Evolutionary conservation across 2,797 vertebrate genomes (phyloP).

Genomic region (Miichthys miiuy): DNA sequence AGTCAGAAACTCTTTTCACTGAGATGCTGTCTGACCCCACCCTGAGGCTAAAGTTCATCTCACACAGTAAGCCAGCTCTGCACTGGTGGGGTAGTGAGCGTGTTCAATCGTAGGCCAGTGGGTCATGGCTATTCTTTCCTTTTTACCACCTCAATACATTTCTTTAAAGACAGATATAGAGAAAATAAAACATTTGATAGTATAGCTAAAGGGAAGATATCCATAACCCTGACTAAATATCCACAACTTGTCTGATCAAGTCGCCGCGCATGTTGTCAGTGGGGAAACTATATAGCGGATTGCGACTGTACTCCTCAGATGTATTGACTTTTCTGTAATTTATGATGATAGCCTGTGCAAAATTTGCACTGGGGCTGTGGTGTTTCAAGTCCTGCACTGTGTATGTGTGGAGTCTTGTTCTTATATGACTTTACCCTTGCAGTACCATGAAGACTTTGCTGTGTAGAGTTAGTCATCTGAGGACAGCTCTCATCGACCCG

Average conservation of each 20-base stretch:
- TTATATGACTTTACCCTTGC: constrained; percentile 22
- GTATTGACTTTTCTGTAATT: constrained; percentile 45
- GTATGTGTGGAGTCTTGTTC: constrained; percentile 28
- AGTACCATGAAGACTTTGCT: constrained; percentile 43
- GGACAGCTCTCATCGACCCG: constrained; percentile 57
- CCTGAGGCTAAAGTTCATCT: constrained; percentile 52
- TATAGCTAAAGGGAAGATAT: constrained; percentile 3
- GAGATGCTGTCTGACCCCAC: constrained; percentile 31
- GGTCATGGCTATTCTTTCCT: constrained; percentile 18
- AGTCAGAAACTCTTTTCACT: constrained; percentile 33
- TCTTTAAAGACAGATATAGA: not conserved
- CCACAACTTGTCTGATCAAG: not conserved
- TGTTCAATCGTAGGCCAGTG: constrained; percentile 18
- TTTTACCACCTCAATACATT: not conserved
- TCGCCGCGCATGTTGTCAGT: constrained; percentile 4
- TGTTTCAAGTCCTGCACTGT: constrained; percentile 8
- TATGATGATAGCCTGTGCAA: constrained; percentile 19
- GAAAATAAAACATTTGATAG: not conserved
- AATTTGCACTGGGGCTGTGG: constrained; percentile 5
- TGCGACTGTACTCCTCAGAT: constrained; percentile 3
- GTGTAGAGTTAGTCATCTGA: constrained; percentile 50
- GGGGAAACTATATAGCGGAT: not conserved
- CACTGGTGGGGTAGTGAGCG: constrained; percentile 4
- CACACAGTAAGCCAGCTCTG: constrained; percentile 13
- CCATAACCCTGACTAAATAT: not conserved